These are phyloP conservation scores for Ceratosolen fusciceps DNA, from an alignment of 1,140 invertebrate genomes.

Conservation along the genomic window DNA sequence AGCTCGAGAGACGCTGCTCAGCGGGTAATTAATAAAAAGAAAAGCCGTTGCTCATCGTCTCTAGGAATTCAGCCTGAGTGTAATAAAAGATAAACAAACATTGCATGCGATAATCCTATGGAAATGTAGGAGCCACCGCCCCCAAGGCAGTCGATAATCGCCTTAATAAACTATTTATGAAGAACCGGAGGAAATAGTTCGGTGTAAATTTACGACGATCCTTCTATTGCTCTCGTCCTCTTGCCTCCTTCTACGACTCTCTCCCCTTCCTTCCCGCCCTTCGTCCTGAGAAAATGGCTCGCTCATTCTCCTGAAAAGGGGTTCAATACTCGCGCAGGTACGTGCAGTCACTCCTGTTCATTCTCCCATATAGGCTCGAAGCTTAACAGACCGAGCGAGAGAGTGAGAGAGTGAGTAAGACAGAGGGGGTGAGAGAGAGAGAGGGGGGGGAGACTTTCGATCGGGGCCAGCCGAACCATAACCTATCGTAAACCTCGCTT, in stretches of 20 bases:
- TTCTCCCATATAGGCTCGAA: background rate
- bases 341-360: background rate
- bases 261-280: background rate
- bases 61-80: background rate
- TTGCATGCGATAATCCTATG: background rate
- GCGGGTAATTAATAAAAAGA: background rate
- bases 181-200: constrained; percentile 29
- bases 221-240: background rate
- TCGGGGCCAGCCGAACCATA: constrained; percentile 52
- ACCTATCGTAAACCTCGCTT: constrained; percentile 50
- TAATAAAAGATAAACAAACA: constrained; percentile 17
- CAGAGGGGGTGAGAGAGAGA: background rate
- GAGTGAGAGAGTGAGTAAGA: background rate
- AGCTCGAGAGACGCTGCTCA: background rate
- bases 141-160: constrained; percentile 1
- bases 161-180: constrained; percentile 36
- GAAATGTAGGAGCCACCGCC: background rate
- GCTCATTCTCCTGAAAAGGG: background rate
- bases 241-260: background rate
- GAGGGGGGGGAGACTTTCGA: constrained; percentile 37
- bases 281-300: background rate
- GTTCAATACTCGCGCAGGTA: constrained; percentile 6
- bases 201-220: constrained; percentile 31
- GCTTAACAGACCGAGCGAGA: background rate
- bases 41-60: background rate